Base-by-base conservation (phyloP, 2,888 invertebrate genomes). In the Mimas tiliae region DNA sequence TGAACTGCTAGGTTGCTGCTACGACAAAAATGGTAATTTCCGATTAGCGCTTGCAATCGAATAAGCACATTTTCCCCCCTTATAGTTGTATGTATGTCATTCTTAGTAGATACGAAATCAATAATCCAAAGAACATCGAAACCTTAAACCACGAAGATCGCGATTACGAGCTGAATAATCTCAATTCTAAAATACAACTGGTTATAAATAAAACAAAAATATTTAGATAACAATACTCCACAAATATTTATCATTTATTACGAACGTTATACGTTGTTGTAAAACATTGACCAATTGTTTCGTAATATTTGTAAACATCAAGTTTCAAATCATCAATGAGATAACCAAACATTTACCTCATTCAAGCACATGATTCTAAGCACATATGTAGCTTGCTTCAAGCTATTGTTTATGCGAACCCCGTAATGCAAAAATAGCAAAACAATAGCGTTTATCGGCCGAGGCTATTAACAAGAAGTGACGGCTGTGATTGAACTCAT, bases 231-330 rank as follows among this genome's bases (percentile, higher is more conserved):
- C 63, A 67, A 62, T 58, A 70, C 66, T 66, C 58, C 67, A 68
- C 69, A 68, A 45, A 68, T 69, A 51, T 74, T 74, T 70, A 75
- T n/a, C n/a, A n/a, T 69, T 71, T 68, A 64, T 71, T 73, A 74
- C 70, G 70, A 72, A 69, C 73, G 66, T 71, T 71, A 70, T 66
- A 67, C 66, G 65, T 67, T 77, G 69, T 75, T 77, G 71, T 75
- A 73, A 74, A 80, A 81, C 81, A 81, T 69, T 72, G 68, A 77
- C 70, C 74, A 76, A 78, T 74, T 72, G 77, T 80, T 81, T 79
- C 70, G 72, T 77, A 72, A 71, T 86, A 76, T 87, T 87, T 82
- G 75, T 86, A 86, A 88, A 87, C 80, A 86, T 68, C 63, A 47
- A 33, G 65, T 48, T 65, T 58, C 47, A 58, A 48, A 33, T 48